These are phyloP conservation scores for Lamellibrachia satsuma DNA, from an alignment of 2,888 invertebrate genomes.

Conservation along the genomic window DNA sequence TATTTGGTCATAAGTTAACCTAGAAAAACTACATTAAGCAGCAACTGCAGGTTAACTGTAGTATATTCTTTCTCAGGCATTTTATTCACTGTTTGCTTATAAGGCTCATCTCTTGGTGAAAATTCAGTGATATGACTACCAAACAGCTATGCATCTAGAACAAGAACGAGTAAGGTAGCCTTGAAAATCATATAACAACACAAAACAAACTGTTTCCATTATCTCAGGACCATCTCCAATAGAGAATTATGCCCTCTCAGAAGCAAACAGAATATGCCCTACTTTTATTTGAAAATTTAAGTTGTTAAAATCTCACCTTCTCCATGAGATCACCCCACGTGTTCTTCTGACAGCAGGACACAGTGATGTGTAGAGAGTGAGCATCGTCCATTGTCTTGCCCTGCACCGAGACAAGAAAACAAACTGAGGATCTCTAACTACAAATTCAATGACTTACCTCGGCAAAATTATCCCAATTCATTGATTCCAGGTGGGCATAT, in stretches of 20 bases:
- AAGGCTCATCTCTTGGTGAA: background rate
- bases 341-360: conserved; percentile 91
- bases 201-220: background rate
- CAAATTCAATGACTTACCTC: background rate
- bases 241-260: background rate
- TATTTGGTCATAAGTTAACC: too few relatives aligned
- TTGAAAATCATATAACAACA: background rate
- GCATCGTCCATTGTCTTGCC: conserved; percentile 79
- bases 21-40: too few relatives aligned
- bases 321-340: conserved; percentile 90
- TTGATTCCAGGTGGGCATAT: too few relatives aligned
- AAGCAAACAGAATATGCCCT: background rate
- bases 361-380: conserved; percentile 93
- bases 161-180: background rate
- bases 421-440: background rate
- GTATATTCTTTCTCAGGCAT: background rate
- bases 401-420: conserved; percentile 70
- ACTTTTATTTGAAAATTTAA: background rate
- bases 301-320: conserved; percentile 67
- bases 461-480: background rate
- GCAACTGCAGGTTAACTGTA: too few relatives aligned
- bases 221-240: background rate
- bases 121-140: background rate
- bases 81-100: background rate
- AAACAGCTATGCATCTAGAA: background rate